phyloP scores from a whole-genome alignment of 1,140 invertebrate genomes.

The Plutomurus gul region DNA sequence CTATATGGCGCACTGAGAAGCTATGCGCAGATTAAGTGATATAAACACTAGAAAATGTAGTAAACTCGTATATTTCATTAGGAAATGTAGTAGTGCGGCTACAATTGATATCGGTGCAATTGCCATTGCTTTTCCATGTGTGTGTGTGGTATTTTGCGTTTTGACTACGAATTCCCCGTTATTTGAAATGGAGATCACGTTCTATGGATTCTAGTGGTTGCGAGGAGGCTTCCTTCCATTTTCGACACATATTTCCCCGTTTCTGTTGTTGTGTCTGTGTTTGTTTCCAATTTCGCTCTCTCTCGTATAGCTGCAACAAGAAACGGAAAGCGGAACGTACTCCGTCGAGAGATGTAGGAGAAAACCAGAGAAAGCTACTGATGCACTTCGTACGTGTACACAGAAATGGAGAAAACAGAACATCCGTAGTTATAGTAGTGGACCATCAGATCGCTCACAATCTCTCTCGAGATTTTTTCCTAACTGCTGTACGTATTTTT shows the following conservation, averaged over 20 bases:
- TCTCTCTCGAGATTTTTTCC: not conserved
- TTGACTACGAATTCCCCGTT: not conserved
- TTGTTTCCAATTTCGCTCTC: conserved; percentile 21
- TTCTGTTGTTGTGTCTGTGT: conserved; percentile 24
- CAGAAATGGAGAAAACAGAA: not conserved
- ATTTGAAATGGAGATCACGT: conserved; percentile 44
- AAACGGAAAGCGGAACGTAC: not conserved
- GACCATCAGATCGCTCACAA: conserved; percentile 9
- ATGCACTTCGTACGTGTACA: not conserved
- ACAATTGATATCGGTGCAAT: not conserved
- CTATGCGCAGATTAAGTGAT: no score
- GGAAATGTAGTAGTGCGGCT: not conserved
- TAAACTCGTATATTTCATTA: no score
- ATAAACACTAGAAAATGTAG: no score
- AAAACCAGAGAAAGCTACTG: not conserved
- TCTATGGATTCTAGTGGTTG: conserved; percentile 26
- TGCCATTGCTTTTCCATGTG: not conserved
- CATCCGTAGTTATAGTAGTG: no score
- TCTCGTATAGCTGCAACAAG: not conserved
- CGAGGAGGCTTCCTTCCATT: conserved; percentile 34
- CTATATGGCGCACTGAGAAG: no score
- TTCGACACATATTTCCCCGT: conserved; percentile 38
- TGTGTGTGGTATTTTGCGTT: no score
- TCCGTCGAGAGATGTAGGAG: not conserved
- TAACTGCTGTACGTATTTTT: not conserved